A percentile compares a stretch with the other conserved stretches of the same genome.
phyloP scores from a whole-genome alignment of 2,888 invertebrate species.

The Tipula helvola region DNA sequence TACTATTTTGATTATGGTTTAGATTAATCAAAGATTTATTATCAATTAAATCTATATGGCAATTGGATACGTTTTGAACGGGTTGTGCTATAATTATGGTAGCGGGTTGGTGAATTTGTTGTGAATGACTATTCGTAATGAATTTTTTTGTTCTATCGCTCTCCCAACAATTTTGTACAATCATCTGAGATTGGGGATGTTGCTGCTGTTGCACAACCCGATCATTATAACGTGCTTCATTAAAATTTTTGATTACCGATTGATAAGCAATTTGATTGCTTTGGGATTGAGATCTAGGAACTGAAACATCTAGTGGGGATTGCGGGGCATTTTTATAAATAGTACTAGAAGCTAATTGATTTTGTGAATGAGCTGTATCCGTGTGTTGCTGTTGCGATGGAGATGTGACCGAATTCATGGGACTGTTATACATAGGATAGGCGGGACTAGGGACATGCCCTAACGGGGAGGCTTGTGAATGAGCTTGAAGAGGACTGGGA shows the following conservation, averaged over 20 bases:
- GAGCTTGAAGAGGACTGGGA: slow-evolving; percentile 54
- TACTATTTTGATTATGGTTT: slow-evolving; percentile 33
- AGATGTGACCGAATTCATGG: slow-evolving; percentile 62
- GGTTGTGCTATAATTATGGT: slow-evolving; percentile 21
- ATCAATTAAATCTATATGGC: slow-evolving; percentile 54
- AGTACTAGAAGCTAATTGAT: slow-evolving; percentile 16
- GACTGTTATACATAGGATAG: slow-evolving; percentile 76
- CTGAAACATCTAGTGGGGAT: slow-evolving; percentile 57
- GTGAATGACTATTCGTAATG: slow-evolving; percentile 29
- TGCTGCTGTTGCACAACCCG: slow-evolving; percentile 21
- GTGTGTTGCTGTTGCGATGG: slow-evolving; percentile 51
- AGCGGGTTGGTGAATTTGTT: slow-evolving; percentile 15
- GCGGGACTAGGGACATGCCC: slow-evolving; percentile 66
- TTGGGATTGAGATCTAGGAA: slow-evolving; percentile 47
- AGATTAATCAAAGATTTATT: slow-evolving; percentile 29
- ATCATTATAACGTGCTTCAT: background rate
- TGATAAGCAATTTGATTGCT: slow-evolving; percentile 61
- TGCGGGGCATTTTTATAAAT: slow-evolving; percentile 37
- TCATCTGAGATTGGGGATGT: slow-evolving; percentile 34
- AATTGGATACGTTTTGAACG: slow-evolving; percentile 58
- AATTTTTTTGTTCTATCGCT: slow-evolving; percentile 39
- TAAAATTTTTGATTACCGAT: slow-evolving; percentile 53
- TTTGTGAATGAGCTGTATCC: slow-evolving; percentile 12
- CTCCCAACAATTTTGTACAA: slow-evolving; percentile 45
- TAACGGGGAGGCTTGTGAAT: slow-evolving; percentile 59